Conservation (phyloP, 37 sponge, comb jelly and placozoan genomes). For the Aphrocallistes beatrix region DNA sequence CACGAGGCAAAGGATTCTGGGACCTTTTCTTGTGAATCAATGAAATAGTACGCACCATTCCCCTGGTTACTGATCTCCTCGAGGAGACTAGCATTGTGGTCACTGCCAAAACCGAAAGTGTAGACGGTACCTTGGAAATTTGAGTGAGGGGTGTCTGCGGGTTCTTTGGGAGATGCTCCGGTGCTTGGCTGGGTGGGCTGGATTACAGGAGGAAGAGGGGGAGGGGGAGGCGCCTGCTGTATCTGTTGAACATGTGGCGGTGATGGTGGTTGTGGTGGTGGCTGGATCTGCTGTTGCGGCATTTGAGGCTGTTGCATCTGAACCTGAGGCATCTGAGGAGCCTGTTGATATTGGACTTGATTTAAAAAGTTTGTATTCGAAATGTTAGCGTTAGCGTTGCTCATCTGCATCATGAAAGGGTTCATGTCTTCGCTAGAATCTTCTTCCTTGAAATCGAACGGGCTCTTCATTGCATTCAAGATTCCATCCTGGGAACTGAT, state of each 20-base stretch:
- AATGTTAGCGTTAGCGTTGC: not conserved
- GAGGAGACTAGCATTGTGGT: slow-evolving; percentile 61
- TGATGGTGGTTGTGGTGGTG: not conserved
- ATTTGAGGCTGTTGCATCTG: not conserved
- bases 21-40: slow-evolving; percentile 65
- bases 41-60: slow-evolving; percentile 78
- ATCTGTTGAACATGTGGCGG: too few species aligned
- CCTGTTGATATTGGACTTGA: too few species aligned
- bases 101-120: slow-evolving; percentile 86
- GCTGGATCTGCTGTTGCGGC: not conserved
- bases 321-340: not conserved
- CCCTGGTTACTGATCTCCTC: slow-evolving; percentile 62
- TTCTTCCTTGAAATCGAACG: slow-evolving; percentile 13
- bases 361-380: too few species aligned
- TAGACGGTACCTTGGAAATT: slow-evolving; percentile 68
- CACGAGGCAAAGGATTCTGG: slow-evolving; percentile 90
- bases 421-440: not conserved
- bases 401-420: not conserved
- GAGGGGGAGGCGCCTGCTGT: not conserved
- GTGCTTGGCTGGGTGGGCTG: not conserved
- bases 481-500: slow-evolving; percentile 41
- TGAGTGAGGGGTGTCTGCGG: not conserved
- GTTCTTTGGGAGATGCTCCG: not conserved
- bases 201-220: not conserved
- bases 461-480: slow-evolving; percentile 46